Evolutionary conservation across 2,888 invertebrate species (phyloP), one percentile per base, ranked within the genome.

Genomic region (Ectemnius lituratus): DNA sequence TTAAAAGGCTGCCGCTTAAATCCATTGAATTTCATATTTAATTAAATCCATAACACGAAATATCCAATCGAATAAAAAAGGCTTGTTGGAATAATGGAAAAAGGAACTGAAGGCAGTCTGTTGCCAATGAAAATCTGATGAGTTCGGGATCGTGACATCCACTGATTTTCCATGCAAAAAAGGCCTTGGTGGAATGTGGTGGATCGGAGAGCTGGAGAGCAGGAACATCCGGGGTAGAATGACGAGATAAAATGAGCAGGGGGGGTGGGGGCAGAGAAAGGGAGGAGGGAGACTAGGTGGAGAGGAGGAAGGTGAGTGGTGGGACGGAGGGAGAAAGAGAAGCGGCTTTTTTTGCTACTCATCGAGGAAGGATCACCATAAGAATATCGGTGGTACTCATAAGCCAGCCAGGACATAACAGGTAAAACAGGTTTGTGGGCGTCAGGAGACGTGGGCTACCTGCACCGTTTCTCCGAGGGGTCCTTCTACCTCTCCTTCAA

Each of bases 391-490:
- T 69, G 84, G 79, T 78, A 81, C 82, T 85, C 83, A 83, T 86
- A 84, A 82, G 83, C 81, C 79, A 79, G 76, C 72, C 76, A 83
- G 82, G 83, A 85, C 75, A 82, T 85, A 88, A 88, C 88, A 88
- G 88, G 88, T 87, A 86, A 88, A 88, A 88, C 88, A 85, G 88
- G 88, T 88, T 88, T 88, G 88, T 87, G 87, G 88, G 87, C 86
- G 88, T 88, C 87, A 81, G 64, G 75, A 78, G 76, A 76, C 60
- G 67, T 76, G 62, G 75, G 80, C 85, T 85, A 85, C 85, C 85
- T 85, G 85, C 80, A 78, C 76, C 64, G 72, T 70, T 77, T 73
- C 78, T 69, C 73, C 73, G 56, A 61, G 69, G 62, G 75, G 70
- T 73, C 73, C 73, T 37, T 37, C 37, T 37, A 37, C 37, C 37